Conservation (phyloP, 2,113 vertebrate species). For the Prolemur simus region DNA sequence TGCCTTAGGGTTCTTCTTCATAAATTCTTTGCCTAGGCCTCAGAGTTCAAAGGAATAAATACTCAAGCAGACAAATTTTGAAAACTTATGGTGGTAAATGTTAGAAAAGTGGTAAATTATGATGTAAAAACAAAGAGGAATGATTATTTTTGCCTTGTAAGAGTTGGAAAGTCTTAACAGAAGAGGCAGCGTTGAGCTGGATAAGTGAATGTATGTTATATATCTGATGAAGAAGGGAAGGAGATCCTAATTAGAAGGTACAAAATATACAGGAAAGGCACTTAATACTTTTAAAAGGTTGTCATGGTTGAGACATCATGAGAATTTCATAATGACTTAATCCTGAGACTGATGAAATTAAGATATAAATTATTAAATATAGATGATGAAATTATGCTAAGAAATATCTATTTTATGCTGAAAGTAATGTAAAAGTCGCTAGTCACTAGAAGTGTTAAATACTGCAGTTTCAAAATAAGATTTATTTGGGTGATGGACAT, state of each 20-base stretch:
- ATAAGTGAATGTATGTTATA: background rate
- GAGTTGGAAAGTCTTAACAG: background rate
- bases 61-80: background rate
- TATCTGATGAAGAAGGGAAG: background rate
- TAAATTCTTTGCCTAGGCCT: too few species aligned
- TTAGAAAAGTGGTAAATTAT: background rate
- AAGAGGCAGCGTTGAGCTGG: background rate
- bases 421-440: background rate
- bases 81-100: background rate
- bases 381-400: background rate
- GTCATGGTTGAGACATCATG: background rate
- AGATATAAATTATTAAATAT: background rate
- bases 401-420: background rate
- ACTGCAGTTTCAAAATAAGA: background rate
- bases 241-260: background rate
- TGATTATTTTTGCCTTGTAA: background rate
- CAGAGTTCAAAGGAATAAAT: background rate
- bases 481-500: background rate
- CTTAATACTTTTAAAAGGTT: background rate
- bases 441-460: background rate
- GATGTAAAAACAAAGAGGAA: background rate
- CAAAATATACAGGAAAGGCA: background rate
- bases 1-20: too few species aligned
- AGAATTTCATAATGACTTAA: background rate
- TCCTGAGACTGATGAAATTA: background rate